phyloP scores from a whole-genome alignment of 2,113 vertebrate genomes.

The Anhinga rufa region DNA sequence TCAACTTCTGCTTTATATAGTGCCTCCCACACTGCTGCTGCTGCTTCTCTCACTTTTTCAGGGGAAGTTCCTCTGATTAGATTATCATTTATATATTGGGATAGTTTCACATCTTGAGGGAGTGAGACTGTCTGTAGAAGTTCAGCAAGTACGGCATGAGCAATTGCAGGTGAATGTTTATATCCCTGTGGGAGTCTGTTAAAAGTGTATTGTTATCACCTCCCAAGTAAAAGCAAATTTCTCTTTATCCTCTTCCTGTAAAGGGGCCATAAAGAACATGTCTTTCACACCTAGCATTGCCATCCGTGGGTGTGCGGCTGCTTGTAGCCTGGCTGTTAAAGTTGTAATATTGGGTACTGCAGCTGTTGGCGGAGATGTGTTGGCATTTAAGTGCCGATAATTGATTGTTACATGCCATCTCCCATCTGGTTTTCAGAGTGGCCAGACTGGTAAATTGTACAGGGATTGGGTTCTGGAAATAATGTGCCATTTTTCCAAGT shows the following conservation, averaged over 20 bases:
- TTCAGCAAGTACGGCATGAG: not conserved
- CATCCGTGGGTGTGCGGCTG: not conserved
- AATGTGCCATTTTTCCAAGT: not conserved
- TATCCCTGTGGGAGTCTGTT: not conserved
- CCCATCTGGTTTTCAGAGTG: accelerated
- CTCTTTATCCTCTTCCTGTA: not conserved
- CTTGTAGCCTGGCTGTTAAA: not conserved
- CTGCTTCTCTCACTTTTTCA: not conserved
- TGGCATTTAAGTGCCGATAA: not conserved
- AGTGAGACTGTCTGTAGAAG: not conserved
- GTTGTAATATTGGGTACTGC: not conserved
- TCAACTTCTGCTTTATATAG: not conserved
- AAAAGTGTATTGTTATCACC: not conserved
- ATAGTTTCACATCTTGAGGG: not conserved
- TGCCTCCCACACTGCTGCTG: not conserved
- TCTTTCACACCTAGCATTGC: not conserved
- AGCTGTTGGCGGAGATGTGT: not conserved
- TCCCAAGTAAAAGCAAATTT: not conserved
- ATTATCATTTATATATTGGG: not conserved
- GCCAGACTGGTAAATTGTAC: no score
- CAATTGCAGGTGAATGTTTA: not conserved
- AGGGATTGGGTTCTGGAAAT: not conserved
- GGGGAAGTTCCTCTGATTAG: not conserved
- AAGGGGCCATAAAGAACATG: not conserved
- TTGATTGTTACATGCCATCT: not conserved